Conservation (phyloP, 2,888 invertebrate species). For the Brachyopa scutellaris region DNA sequence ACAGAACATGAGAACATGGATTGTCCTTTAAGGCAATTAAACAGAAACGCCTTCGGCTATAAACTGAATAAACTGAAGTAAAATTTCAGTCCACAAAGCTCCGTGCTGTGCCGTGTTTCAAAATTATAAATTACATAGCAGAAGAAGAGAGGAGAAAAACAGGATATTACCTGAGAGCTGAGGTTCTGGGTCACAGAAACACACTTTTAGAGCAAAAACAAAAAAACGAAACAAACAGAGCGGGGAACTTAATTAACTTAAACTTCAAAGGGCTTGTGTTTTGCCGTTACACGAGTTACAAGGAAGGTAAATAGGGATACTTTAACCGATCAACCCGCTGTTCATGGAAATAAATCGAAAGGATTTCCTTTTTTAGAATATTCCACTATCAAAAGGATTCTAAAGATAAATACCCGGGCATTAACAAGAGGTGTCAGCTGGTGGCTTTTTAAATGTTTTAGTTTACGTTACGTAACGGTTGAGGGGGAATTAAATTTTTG, state of each 20-base stretch:
- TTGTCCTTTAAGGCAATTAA: conserved; percentile 4
- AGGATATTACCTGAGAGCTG: conserved; percentile 21
- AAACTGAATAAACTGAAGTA: not conserved
- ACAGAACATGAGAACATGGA: not conserved
- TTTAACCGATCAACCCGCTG: not conserved
- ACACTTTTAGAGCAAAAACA: not conserved
- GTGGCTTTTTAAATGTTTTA: conserved; percentile 43
- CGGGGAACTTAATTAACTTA: conserved; percentile 61
- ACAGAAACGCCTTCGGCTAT: not conserved
- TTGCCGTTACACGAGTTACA: not conserved
- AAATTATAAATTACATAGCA: conserved; percentile 34
- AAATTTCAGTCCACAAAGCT: conserved; percentile 2
- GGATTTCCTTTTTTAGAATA: conserved; percentile 21
- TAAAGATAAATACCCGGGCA: conserved; percentile 50
- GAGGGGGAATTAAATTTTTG: conserved; percentile 37
- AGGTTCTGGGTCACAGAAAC: conserved; percentile 27
- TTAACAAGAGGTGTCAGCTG: conserved; percentile 65
- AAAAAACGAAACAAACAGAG: conserved; percentile 35
- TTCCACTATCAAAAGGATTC: conserved; percentile 21
- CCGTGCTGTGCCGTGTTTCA: conserved; percentile 3
- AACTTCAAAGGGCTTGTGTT: conserved; percentile 52
- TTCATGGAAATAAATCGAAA: conserved; percentile 50
- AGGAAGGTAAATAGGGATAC: no score
- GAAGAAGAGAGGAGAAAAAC: not conserved
- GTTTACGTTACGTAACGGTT: not conserved